These are phyloP conservation scores for Calephelis perditalis DNA, from an alignment of 2,888 invertebrate genomes.

Conservation along the genomic window DNA sequence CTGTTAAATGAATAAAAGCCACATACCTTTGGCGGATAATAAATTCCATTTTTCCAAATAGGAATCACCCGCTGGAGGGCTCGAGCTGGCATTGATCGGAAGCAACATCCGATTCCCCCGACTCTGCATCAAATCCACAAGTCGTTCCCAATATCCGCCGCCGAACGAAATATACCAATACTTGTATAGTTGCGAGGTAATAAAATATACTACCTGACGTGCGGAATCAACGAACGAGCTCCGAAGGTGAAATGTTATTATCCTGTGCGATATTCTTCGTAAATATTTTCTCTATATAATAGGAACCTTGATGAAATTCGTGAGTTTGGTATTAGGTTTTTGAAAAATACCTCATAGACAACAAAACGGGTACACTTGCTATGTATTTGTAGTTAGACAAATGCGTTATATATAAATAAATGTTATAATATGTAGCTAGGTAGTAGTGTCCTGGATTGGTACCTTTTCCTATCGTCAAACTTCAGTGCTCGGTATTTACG, in stretches of 20 bases:
- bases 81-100: slow-evolving; percentile 27
- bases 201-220: slow-evolving; percentile 45
- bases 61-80: slow-evolving; percentile 26
- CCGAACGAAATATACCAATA: slow-evolving; percentile 36
- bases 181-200: slow-evolving; percentile 34
- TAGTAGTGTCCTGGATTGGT: no score
- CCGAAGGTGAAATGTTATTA: slow-evolving; percentile 20
- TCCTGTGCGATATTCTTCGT: slow-evolving; percentile 6
- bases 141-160: slow-evolving; percentile 54
- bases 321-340: no score
- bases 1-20: background rate
- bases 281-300: slow-evolving; percentile 4
- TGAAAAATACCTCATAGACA: no score
- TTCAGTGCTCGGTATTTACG: no score
- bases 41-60: slow-evolving; percentile 26
- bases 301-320: no score
- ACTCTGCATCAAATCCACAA: slow-evolving; percentile 33
- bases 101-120: slow-evolving; percentile 28
- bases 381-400: no score
- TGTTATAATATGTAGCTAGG: no score
- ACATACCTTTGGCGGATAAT: slow-evolving; percentile 13
- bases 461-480: no score
- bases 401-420: no score
- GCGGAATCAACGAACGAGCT: slow-evolving; percentile 33
- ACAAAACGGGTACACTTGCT: no score